A percentile compares a stretch with the other conserved stretches of the same genome.
Conservation (phyloP, 2,113 vertebrate genomes). For the Elachura formosa region DNA sequence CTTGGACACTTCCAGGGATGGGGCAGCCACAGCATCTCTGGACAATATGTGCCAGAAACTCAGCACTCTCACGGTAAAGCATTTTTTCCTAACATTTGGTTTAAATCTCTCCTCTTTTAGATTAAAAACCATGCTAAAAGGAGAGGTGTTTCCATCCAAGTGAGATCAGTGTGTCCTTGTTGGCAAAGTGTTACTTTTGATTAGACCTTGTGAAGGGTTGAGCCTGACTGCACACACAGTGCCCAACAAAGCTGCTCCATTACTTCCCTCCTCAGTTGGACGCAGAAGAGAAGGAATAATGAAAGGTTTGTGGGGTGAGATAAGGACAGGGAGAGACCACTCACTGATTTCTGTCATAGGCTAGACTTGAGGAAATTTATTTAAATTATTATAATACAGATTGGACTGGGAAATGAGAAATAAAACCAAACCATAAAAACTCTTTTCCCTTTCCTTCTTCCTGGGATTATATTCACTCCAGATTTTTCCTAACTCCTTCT, state of each 20-base stretch:
- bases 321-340: neutral
- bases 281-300: neutral
- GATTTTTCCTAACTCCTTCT: neutral
- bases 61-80: neutral
- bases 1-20: neutral
- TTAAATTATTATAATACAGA: neutral
- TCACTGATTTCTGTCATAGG: neutral
- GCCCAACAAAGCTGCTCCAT: neutral
- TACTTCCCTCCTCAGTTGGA: neutral
- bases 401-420: neutral
- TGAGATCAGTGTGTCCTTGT: neutral
- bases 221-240: rapidly evolving
- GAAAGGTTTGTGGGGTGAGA: neutral
- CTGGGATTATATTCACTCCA: neutral
- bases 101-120: neutral
- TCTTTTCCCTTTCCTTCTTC: neutral
- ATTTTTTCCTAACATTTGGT: neutral
- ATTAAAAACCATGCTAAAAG: neutral
- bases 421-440: neutral
- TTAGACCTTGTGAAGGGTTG: neutral
- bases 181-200: neutral
- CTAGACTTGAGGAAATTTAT: neutral
- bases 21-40: neutral
- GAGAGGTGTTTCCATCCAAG: neutral
- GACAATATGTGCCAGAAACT: neutral